Base-by-base conservation (phyloP, 2,113 vertebrate genomes). In the Tachysurus vachellii region DNA sequence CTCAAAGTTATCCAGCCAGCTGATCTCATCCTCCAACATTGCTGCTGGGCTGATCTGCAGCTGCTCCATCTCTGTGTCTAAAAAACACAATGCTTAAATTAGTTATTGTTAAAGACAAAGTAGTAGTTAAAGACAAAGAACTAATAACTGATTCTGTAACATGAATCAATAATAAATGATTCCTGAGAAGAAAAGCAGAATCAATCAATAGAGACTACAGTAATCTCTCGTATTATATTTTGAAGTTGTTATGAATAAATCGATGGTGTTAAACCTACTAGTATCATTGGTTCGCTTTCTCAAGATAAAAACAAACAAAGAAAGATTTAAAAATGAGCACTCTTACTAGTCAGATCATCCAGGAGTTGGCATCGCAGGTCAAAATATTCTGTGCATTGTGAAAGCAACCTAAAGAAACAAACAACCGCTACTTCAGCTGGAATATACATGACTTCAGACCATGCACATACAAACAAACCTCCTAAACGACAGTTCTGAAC, bases 11-110 rank as follows among this genome's bases (percentile, higher is more conserved):
- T 99, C 98, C 23, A 99, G 95, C 98, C 98, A 99, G 12, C 96
- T 99, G 93, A 99, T 99, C 92, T 99, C 98, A 86, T 99, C 98
- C 93, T 99, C 98, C 86, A 99, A 91, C 98, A 99, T 99, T 88
- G 94, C 93, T 83, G 97, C 97, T 11, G 98, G 97, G 79, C 97
- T 98, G 90, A 99, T 96, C 89, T 97, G 96, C 66, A 99, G 92
- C 81, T 96, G 97, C 83, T 99, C 98, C 98, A 99, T 99, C 94
- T 99, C 98, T 56, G 97, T 97, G 10, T 96, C 98, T 99, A 88
- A 36, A 47, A 4, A 87, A 70, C 53, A 80, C 28, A 54, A 42
- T 81, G 75, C 75, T 0, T 36, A 28, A 56, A 28, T 12, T 0
- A 88, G n/a, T 50, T 50, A 50, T 50, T 1, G 57, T 16, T 28